Evolutionary conservation across 35 echinoderm and acorn worm species (phyloP).

Genomic region (Strongylocentrotus purpuratus): DNA sequence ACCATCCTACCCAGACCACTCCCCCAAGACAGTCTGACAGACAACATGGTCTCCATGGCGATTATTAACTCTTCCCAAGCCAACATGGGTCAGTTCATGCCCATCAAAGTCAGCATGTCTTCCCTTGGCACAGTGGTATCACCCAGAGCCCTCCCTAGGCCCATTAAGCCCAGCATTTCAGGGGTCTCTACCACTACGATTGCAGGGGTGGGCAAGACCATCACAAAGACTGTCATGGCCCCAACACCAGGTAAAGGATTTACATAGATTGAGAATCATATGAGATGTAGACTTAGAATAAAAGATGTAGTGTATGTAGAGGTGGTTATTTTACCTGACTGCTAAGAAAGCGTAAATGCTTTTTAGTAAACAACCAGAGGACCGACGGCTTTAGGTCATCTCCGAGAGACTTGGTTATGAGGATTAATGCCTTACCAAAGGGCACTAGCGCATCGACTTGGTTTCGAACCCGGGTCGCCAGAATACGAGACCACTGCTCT

Average conservation of each 20-base stretch:
- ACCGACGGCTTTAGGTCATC: no score
- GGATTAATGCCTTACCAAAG: no score
- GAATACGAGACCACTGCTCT: no score
- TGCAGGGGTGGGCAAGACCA: conserved; percentile 41
- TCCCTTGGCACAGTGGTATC: conserved; percentile 41
- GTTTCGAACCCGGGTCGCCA: no score
- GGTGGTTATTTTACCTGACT: no score
- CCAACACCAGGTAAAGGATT: background rate
- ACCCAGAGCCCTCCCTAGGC: background rate
- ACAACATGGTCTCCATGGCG: conserved; percentile 68
- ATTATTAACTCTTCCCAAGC: conserved; percentile 55
- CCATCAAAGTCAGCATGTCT: conserved; percentile 46
- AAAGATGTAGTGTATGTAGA: no score
- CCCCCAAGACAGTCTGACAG: conserved; percentile 12
- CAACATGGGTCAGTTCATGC: conserved; percentile 66
- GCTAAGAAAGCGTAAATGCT: no score
- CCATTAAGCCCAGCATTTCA: conserved; percentile 23
- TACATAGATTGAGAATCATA: background rate
- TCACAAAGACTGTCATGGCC: conserved; percentile 26
- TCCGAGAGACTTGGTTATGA: no score
- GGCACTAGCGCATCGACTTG: no score
- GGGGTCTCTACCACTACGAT: conserved; percentile 8
- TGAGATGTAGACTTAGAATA: no score
- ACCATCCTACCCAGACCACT: conserved; percentile 54
- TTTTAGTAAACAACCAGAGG: no score